These are phyloP conservation scores for Aspidiotus rigidus DNA, from an alignment of 2,888 invertebrate genomes.

Conservation along the genomic window DNA sequence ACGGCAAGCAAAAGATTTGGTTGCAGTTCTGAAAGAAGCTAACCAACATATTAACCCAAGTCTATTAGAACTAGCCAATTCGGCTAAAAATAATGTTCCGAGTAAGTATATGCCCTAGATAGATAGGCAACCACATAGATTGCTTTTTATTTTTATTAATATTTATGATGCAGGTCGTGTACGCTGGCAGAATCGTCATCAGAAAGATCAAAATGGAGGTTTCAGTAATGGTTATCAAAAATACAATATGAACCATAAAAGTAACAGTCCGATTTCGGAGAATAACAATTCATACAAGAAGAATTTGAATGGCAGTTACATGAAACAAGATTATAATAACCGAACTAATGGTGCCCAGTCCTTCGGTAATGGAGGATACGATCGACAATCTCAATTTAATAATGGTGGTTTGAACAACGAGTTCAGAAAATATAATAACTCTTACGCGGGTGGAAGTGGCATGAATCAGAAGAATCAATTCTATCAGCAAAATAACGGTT, in stretches of 20 bases:
- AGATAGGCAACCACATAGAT: not conserved
- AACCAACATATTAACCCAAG: constrained; percentile 90
- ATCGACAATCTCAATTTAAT: not conserved
- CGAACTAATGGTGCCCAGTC: not conserved
- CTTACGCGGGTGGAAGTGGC: constrained; percentile 1
- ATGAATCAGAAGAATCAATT: constrained; percentile 11
- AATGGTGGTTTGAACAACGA: constrained; percentile 1
- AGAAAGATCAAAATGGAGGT: constrained; percentile 17
- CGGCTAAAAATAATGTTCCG: constrained; percentile 31
- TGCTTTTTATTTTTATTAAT: not conserved
- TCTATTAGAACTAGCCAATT: constrained; percentile 39
- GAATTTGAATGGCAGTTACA: not conserved
- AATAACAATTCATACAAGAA: constrained; percentile 16
- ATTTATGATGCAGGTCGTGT: constrained; percentile 18
- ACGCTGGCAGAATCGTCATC: constrained; percentile 31
- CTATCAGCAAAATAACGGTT: constrained; percentile 18
- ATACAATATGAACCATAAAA: not conserved
- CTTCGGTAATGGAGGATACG: not conserved
- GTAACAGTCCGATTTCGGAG: not conserved
- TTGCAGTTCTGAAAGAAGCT: constrained; percentile 85
- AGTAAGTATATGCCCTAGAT: constrained; percentile 8
- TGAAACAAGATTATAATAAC: constrained; percentile 12
- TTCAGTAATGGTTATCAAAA: constrained; percentile 18
- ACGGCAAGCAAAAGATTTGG: constrained; percentile 82
- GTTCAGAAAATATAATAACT: constrained; percentile 12